A percentile compares a stretch with the other conserved stretches of the same genome.
These are phyloP conservation scores for Monochamus alternatus DNA, from an alignment of 2,888 invertebrate species.

Conservation along the genomic window DNA sequence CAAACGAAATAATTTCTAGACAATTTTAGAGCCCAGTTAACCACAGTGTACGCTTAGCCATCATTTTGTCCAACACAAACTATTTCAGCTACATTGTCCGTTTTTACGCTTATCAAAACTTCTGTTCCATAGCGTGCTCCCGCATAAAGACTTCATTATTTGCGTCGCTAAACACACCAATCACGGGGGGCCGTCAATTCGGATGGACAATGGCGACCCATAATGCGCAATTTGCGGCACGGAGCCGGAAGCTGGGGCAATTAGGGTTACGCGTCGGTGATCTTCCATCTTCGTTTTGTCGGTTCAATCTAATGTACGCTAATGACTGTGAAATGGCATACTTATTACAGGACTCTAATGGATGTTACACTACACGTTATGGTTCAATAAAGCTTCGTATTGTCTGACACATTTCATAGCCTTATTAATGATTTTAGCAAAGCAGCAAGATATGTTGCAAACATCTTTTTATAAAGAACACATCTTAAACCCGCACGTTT, in stretches of 20 bases:
- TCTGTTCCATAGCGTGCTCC: conserved; percentile 32
- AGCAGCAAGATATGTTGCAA: no score
- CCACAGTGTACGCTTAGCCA: background rate
- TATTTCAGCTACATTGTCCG: conserved; percentile 22
- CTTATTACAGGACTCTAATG: background rate
- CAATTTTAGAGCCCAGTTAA: no score
- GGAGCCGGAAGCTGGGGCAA: conserved; percentile 33
- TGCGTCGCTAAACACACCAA: conserved; percentile 33
- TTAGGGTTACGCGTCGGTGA: conserved; percentile 40
- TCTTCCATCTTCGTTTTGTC: background rate
- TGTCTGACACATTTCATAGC: no score
- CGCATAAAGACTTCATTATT: conserved; percentile 39
- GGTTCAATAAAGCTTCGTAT: no score
- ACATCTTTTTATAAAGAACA: no score
- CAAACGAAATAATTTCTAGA: no score
- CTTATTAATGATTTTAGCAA: no score
- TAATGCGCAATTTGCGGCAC: conserved; percentile 26
- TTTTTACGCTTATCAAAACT: conserved; percentile 18
- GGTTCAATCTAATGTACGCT: background rate
- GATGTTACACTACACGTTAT: background rate
- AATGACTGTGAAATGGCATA: background rate
- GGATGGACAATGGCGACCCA: conserved; percentile 30
- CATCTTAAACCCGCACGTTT: no score
- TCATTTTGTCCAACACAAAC: conserved; percentile 6
- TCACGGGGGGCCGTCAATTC: conserved; percentile 26